These are phyloP conservation scores for Druon quercuslanigerum DNA, from an alignment of 1,140 invertebrate genomes.

Conservation along the genomic window DNA sequence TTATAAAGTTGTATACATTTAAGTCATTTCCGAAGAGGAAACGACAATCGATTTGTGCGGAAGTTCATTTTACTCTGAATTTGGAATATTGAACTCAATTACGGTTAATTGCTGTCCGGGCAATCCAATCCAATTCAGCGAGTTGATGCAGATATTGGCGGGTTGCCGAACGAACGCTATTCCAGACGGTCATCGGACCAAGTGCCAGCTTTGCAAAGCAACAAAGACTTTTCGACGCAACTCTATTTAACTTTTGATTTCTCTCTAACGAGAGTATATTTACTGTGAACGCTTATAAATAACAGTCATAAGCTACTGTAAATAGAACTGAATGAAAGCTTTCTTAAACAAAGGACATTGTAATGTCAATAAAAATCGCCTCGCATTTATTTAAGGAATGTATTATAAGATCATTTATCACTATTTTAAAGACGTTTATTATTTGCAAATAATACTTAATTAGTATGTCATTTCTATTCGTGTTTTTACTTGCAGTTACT, in stretches of 20 bases:
- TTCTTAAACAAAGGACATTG: too few relatives aligned
- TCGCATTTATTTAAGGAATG: too few relatives aligned
- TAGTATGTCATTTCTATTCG: slow-evolving; percentile 1
- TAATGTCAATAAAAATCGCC: too few relatives aligned
- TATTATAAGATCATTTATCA: too few relatives aligned
- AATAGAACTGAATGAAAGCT: too few relatives aligned
- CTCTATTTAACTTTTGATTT: slow-evolving; percentile 1
- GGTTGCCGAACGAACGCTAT: not conserved
- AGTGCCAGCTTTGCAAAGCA: not conserved
- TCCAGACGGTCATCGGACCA: not conserved
- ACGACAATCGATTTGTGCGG: slow-evolving; percentile 12
- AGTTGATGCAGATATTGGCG: slow-evolving; percentile 24
- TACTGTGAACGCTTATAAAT: not conserved
- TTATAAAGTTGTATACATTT: too few relatives aligned
- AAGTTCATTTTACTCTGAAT: slow-evolving; percentile 15
- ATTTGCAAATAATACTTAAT: not conserved
- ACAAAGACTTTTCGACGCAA: not conserved
- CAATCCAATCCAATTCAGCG: slow-evolving; percentile 26
- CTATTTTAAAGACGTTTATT: not conserved
- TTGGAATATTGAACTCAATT: slow-evolving; percentile 14
- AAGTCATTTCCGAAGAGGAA: not conserved
- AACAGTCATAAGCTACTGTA: not conserved
- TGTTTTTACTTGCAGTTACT: slow-evolving; percentile 5
- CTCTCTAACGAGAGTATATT: not conserved
- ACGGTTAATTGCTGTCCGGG: slow-evolving; percentile 16